Evolutionary conservation across 1,140 invertebrate genomes (phyloP), one percentile per base, ranked within the genome.

Genomic region (Cydia fagiglandana): DNA sequence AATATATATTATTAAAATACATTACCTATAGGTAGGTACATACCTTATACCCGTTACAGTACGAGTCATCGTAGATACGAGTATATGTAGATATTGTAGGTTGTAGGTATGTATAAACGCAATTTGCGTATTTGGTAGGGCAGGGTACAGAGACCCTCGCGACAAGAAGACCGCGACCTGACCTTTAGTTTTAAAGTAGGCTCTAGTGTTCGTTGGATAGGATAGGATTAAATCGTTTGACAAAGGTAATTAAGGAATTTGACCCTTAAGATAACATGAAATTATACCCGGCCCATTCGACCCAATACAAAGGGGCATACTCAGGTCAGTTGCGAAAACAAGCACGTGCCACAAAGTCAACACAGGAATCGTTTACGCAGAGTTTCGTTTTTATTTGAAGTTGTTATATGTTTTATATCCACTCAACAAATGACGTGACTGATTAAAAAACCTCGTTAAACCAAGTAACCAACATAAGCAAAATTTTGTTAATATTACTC

Each of bases 231-330:
- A 68, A 34, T 68, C 64, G 38, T 68, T 68, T 68, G 64, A 68
- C 64, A 68, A 68, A 68, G 30, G 28, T 68, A 68, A 66, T 66
- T 66, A 66, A 68, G 64, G 28, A 68, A 34, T 68, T 68, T 68
- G 64, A 68, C 64, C 64, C 64, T 68, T 68, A 38, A 34, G 64
- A 68, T 68, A 68, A 38, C 64, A 34, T 68, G 64, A 68, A 34
- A 68, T 38, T 34, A 68, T 68, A 61, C 56, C 56, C 56, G 20
- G 24, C 56, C 56, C 56, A 61, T n/a, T n/a, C 56, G 20, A 61
- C 56, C 56, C 20, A n/a, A 61, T 9, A 20, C 56, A 24, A 61
- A 61, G 56, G 53, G 56, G 56, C 53, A 20, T 61, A 61, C n/a
- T 53, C 12, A 53, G 50, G 50, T 56, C 53, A 20, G 53, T 56